Evolutionary conservation across 2,797 vertebrate genomes (phyloP).

Genomic region (Falco cherrug): DNA sequence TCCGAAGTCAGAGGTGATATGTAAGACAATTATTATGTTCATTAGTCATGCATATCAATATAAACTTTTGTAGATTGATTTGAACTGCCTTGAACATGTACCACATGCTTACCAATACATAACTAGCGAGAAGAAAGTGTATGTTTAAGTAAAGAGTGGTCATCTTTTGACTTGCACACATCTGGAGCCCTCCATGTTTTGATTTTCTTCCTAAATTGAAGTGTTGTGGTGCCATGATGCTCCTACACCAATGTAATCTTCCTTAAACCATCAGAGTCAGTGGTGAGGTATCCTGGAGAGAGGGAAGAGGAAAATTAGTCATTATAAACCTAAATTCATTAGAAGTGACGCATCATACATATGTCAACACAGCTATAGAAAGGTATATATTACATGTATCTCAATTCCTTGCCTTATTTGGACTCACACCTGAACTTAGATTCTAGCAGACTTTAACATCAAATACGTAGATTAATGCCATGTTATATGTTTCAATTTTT

Average conservation of each 20-base stretch:
- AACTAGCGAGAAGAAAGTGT: neutral
- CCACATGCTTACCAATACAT: neutral
- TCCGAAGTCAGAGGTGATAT: neutral
- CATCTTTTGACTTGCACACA: neutral
- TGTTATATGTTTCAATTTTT: neutral
- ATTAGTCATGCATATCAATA: neutral
- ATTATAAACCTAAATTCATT: neutral
- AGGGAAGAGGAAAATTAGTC: neutral
- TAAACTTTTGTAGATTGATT: neutral
- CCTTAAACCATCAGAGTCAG: neutral
- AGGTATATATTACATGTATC: neutral
- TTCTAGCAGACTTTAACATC: neutral
- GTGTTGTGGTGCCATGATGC: neutral
- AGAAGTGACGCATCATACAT: neutral
- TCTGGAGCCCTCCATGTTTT: neutral
- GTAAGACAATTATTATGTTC: neutral
- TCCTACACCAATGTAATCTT: neutral
- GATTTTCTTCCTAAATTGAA: neutral
- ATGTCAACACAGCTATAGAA: neutral
- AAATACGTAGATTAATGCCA: neutral
- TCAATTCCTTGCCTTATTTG: neutral
- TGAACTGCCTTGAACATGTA: neutral
- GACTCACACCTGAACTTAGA: neutral
- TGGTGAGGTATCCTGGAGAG: neutral
- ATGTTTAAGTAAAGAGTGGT: neutral